A percentile compares a stretch with the other conserved stretches of the same genome.
phyloP scores from a whole-genome alignment of 1,140 invertebrate genomes.

The Eubasilissa regina region DNA sequence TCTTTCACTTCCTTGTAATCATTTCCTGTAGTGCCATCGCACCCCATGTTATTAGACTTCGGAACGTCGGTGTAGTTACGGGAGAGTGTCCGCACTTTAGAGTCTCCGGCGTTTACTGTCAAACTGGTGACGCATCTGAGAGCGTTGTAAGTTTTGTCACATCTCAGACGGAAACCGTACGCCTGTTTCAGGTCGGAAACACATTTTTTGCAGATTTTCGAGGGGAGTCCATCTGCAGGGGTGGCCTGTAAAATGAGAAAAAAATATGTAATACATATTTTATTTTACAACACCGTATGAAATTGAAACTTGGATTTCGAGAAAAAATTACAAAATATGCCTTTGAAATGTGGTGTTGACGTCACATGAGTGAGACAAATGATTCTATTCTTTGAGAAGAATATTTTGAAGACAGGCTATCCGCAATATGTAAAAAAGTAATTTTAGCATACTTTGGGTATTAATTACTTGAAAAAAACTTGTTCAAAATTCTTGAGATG shows the following conservation, averaged over 20 bases:
- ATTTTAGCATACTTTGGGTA: too few relatives aligned
- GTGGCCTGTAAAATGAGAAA: constrained; percentile 25
- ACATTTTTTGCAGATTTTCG: constrained; percentile 36
- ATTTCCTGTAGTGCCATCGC: not conserved
- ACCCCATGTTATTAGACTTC: not conserved
- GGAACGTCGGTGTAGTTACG: not conserved
- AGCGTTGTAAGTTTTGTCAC: constrained; percentile 26
- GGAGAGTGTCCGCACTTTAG: constrained; percentile 1
- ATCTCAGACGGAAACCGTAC: constrained; percentile 43
- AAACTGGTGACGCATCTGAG: not conserved
- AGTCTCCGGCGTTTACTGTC: not conserved
- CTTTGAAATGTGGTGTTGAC: too few relatives aligned
- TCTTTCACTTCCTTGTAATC: constrained; percentile 22
- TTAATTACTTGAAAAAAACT: too few relatives aligned
- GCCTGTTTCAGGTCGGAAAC: constrained; percentile 4
- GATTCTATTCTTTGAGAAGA: too few relatives aligned
- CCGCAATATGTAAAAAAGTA: too few relatives aligned
- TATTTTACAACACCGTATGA: too few relatives aligned
- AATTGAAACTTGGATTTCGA: too few relatives aligned
- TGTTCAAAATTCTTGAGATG: too few relatives aligned
- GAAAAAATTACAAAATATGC: too few relatives aligned
- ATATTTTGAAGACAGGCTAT: too few relatives aligned
- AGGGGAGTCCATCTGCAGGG: constrained; percentile 22
- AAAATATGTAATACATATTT: too few relatives aligned
- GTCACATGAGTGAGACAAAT: too few relatives aligned